These are phyloP conservation scores for Umimayanthus kanabou DNA, from an alignment of 92 coral and sea anemone genomes.

Conservation along the genomic window DNA sequence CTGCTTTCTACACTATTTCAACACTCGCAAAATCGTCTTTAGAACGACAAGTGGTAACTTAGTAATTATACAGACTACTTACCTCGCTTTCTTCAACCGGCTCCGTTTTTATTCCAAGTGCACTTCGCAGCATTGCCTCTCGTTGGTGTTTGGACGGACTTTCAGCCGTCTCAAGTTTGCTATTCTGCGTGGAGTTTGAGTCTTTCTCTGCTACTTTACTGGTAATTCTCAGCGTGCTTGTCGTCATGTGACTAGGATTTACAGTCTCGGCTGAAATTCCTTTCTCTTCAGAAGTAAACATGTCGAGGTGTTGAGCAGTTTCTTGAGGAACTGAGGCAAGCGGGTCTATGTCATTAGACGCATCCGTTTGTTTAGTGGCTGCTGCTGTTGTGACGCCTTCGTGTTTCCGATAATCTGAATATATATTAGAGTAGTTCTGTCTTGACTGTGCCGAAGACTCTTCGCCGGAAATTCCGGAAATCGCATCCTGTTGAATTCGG, in stretches of 20 bases:
- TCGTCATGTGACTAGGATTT: background rate
- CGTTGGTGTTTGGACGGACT: background rate
- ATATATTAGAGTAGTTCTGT: background rate
- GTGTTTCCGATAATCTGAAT: conserved; percentile 6
- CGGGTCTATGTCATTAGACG: background rate
- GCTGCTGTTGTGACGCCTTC: background rate
- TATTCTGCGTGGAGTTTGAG: background rate
- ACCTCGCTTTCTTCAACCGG: conserved; percentile 48
- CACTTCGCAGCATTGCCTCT: conserved; percentile 49
- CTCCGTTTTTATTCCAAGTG: conserved; percentile 64
- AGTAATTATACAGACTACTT: background rate
- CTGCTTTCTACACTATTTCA: background rate
- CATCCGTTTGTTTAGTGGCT: background rate
- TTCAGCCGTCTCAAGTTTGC: background rate
- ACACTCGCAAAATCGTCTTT: background rate
- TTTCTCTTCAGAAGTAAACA: background rate
- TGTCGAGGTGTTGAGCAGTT: background rate
- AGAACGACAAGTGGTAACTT: background rate
- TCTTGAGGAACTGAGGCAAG: background rate
- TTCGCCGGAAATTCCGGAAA: background rate
- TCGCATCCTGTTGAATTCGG: background rate
- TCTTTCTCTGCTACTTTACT: background rate
- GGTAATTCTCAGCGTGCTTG: background rate
- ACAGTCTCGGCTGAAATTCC: background rate
- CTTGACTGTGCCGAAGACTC: background rate